Conservation (phyloP, 2,888 invertebrate species). For the Eucera pruinosa region DNA sequence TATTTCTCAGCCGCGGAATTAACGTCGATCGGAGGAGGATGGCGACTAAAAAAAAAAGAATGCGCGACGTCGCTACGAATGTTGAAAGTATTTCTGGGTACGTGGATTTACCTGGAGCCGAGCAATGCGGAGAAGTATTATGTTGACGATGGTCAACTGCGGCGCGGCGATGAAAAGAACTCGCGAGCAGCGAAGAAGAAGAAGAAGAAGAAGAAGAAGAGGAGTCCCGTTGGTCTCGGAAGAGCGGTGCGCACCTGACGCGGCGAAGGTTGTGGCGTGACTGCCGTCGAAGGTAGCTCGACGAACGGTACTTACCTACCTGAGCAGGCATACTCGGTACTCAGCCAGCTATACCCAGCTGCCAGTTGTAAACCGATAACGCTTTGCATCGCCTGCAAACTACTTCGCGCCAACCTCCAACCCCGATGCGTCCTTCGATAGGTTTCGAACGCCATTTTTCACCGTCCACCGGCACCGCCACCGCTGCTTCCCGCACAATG, state of each 20-base stretch:
- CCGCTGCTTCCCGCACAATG: not conserved
- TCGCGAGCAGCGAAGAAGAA: conserved; percentile 32
- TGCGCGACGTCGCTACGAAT: not conserved
- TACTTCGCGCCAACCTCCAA: conserved; percentile 59
- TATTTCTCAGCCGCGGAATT: too few species aligned
- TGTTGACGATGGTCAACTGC: conserved; percentile 13
- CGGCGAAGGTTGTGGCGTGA: conserved; percentile 78
- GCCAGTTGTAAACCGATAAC: conserved; percentile 68
- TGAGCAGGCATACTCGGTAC: conserved; percentile 74
- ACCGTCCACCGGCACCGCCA: too few species aligned
- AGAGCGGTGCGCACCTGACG: conserved; percentile 74
- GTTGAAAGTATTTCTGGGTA: not conserved
- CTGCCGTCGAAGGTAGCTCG: conserved; percentile 78
- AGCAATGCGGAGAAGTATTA: not conserved
- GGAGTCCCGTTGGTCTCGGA: conserved; percentile 50
- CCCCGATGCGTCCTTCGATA: conserved; percentile 51
- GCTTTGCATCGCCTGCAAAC: conserved; percentile 68
- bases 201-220: conserved; percentile 35
- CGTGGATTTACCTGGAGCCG: conserved; percentile 28
- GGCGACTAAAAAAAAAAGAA: too few species aligned
- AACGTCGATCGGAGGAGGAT: too few species aligned
- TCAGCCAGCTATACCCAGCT: conserved; percentile 38
- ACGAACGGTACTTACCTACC: conserved; percentile 82
- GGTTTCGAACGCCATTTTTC: conserved; percentile 15
- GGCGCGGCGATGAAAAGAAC: conserved; percentile 28